These are phyloP conservation scores for Albula goreensis DNA, from an alignment of 2,113 vertebrate genomes.

Conservation along the genomic window DNA sequence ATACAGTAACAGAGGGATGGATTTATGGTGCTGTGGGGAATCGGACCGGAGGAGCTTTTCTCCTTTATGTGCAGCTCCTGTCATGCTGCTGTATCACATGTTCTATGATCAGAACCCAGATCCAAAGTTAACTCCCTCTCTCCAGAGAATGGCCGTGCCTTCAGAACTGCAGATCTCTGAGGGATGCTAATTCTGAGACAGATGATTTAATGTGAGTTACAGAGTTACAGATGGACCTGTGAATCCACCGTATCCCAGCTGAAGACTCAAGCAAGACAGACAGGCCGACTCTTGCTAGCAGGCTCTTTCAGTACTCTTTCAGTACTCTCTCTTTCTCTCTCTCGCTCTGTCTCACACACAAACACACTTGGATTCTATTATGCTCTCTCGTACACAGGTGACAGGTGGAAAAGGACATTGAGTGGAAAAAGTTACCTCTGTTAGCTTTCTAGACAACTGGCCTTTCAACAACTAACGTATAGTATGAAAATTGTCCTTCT, in stretches of 20 bases:
- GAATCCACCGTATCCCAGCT: neutral
- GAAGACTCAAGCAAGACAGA: neutral
- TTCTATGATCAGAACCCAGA: neutral
- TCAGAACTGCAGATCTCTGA: neutral
- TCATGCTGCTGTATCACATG: neutral
- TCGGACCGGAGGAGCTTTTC: neutral
- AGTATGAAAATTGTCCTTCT: neutral
- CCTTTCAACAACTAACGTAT: too few species aligned
- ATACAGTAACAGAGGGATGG: neutral
- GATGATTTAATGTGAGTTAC: neutral
- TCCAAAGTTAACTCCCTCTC: neutral
- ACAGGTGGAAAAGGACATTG: neutral
- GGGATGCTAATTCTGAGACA: neutral
- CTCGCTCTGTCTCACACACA: neutral
- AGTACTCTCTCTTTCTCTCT: neutral
- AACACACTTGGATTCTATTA: neutral
- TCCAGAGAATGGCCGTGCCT: neutral
- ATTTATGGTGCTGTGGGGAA: neutral
- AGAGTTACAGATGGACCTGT: neutral
- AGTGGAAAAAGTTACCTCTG: neutral
- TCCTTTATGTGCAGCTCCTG: neutral
- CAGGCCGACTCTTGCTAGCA: too few species aligned
- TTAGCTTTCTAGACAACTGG: neutral
- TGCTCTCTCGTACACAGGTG: neutral
- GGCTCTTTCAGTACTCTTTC: neutral